These are phyloP conservation scores for Pseudomugil gertrudae DNA, from an alignment of 2,797 vertebrate genomes.

Conservation along the genomic window DNA sequence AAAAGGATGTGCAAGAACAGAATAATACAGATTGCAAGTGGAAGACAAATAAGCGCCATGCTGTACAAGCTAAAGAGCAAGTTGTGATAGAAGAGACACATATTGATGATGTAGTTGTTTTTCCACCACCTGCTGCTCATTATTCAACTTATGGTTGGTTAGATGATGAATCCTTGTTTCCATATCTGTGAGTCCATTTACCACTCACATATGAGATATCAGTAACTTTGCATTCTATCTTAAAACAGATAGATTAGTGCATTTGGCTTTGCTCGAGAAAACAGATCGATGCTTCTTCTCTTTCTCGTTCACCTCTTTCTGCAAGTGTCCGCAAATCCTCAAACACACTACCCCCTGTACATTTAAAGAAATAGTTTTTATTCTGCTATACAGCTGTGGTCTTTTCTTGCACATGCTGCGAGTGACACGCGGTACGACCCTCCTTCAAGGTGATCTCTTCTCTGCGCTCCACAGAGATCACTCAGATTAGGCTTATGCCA, in stretches of 20 bases:
- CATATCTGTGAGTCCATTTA: slow-evolving; percentile 48
- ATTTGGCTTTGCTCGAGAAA: background rate
- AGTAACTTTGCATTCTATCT: slow-evolving; percentile 38
- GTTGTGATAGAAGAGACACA: slow-evolving; percentile 6
- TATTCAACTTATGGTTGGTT: slow-evolving; percentile 50
- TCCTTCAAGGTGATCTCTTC: slow-evolving; percentile 66
- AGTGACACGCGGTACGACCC: slow-evolving; percentile 52
- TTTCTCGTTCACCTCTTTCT: background rate
- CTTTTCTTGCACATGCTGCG: slow-evolving; percentile 30
- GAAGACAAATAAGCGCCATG: slow-evolving; percentile 19
- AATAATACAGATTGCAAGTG: slow-evolving; percentile 19
- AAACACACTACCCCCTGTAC: slow-evolving; percentile 2
- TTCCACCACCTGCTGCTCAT: slow-evolving; percentile 17
- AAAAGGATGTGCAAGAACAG: slow-evolving; percentile 14
- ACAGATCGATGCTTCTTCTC: background rate
- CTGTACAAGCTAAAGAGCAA: slow-evolving; percentile 23
- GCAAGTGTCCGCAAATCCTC: slow-evolving; percentile 1
- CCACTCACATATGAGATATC: slow-evolving; percentile 47
- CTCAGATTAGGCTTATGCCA: slow-evolving; percentile 62
- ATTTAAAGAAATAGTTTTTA: slow-evolving; percentile 20
- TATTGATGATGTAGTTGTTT: background rate
- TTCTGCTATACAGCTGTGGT: slow-evolving; percentile 8
- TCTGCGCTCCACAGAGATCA: slow-evolving; percentile 53
- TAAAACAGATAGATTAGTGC: slow-evolving; percentile 22
- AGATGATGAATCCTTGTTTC: slow-evolving; percentile 55